Conservation (phyloP, 2,113 vertebrate species). For the Saimiri boliviensis region DNA sequence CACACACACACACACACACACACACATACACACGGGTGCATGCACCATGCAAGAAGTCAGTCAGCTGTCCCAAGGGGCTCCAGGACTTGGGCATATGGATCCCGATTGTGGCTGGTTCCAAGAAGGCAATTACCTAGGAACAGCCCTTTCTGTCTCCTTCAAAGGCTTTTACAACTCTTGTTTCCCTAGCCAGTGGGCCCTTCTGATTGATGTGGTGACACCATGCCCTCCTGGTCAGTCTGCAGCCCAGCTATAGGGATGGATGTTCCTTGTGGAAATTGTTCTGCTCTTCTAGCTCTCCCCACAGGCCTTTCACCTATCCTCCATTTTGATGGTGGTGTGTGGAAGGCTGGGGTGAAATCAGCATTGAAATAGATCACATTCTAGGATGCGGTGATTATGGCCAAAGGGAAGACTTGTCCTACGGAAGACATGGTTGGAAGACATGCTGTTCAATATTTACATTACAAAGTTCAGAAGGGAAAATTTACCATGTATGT, state of each 20-base stretch:
- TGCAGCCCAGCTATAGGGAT: background rate
- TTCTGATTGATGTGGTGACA: background rate
- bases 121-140: background rate
- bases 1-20: accelerated
- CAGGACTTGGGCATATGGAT: background rate
- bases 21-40: background rate
- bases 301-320: background rate
- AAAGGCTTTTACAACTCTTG: background rate
- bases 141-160: background rate
- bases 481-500: background rate
- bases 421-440: background rate
- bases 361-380: background rate
- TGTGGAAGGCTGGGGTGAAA: background rate
- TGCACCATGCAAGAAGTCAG: background rate
- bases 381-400: background rate
- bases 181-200: background rate
- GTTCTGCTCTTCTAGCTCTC: background rate
- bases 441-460: background rate
- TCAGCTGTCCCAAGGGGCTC: background rate
- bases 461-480: background rate
- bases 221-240: background rate
- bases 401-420: background rate
- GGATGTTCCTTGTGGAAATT: background rate
- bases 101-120: background rate
- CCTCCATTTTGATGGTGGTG: background rate